Conservation (phyloP, 2,797 vertebrate species). For the Micropoecilia bifurca region DNA sequence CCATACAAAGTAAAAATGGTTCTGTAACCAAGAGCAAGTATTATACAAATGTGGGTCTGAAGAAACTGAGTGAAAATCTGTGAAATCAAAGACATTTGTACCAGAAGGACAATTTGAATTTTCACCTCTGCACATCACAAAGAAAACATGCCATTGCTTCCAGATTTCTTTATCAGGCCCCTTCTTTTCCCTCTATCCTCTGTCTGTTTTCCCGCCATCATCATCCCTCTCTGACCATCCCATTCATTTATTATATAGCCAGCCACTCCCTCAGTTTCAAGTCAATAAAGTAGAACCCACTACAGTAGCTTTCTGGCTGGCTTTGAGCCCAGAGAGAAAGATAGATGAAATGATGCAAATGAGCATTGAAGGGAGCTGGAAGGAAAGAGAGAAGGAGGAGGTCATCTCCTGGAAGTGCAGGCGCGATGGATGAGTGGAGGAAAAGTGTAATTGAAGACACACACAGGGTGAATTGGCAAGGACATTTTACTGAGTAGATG, state of each 20-base stretch:
- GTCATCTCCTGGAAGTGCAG: conserved; percentile 56
- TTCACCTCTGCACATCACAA: background rate
- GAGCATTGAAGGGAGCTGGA: conserved; percentile 12
- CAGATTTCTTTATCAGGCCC: conserved; percentile 7
- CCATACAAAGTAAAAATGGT: background rate
- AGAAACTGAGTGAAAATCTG: background rate
- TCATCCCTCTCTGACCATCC: conserved; percentile 30
- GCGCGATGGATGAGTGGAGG: conserved; percentile 51
- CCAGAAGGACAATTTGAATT: background rate
- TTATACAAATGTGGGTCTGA: background rate
- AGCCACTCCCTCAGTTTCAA: conserved; percentile 20
- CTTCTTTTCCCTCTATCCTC: conserved; percentile 15
- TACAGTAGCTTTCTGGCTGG: conserved; percentile 46
- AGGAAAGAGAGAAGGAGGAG: conserved; percentile 18
- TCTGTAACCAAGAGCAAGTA: background rate
- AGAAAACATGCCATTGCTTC: conserved; percentile 27
- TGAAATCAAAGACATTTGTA: background rate
- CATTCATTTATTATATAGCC: conserved; percentile 32
- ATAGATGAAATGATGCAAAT: conserved; percentile 57
- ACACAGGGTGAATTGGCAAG: conserved; percentile 35
- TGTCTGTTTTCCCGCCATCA: conserved; percentile 14
- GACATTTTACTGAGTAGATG: conserved; percentile 62
- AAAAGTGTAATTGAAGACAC: conserved; percentile 56
- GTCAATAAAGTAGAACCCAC: conserved; percentile 35
- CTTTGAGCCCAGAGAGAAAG: conserved; percentile 44